Conservation (phyloP, 2,113 vertebrate genomes). For the Columba janthina region DNA sequence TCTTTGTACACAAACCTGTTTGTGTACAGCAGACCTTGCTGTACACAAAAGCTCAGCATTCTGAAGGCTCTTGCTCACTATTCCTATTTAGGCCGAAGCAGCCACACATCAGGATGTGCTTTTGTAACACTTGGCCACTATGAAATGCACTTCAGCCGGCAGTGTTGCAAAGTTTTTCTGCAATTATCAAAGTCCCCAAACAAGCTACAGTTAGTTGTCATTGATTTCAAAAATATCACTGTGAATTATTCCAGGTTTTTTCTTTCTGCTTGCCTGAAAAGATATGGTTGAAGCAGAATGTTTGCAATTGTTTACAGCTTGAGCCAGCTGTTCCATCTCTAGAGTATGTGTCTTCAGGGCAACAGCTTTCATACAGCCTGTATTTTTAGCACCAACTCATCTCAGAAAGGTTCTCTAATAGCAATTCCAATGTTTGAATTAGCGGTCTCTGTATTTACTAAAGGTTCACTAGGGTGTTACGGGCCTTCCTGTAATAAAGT, state of each 20-base stretch:
- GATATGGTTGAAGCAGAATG: constrained; percentile 62
- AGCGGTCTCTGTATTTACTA: constrained; percentile 53
- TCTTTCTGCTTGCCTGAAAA: constrained; percentile 49
- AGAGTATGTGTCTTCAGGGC: constrained; percentile 67
- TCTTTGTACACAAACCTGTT: background rate
- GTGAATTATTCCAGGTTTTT: constrained; percentile 42
- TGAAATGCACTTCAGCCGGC: constrained; percentile 1
- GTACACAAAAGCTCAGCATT: background rate
- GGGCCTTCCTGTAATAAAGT: constrained; percentile 12
- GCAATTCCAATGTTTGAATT: constrained; percentile 71
- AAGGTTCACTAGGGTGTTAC: constrained; percentile 34
- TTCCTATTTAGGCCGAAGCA: background rate
- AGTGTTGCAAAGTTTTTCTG: constrained; percentile 4
- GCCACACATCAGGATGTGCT: background rate
- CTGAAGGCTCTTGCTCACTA: background rate
- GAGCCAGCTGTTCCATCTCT: constrained; percentile 65
- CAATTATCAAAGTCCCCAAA: constrained; percentile 53
- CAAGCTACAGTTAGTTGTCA: background rate
- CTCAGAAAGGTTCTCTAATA: constrained; percentile 70
- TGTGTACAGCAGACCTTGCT: background rate
- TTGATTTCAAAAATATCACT: constrained; percentile 56
- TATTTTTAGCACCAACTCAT: constrained; percentile 69
- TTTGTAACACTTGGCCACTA: background rate
- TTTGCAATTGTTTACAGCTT: constrained; percentile 69
- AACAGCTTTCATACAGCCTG: constrained; percentile 61